phyloP scores from a whole-genome alignment of 2,888 invertebrate genomes.

The Diaphora mendica region DNA sequence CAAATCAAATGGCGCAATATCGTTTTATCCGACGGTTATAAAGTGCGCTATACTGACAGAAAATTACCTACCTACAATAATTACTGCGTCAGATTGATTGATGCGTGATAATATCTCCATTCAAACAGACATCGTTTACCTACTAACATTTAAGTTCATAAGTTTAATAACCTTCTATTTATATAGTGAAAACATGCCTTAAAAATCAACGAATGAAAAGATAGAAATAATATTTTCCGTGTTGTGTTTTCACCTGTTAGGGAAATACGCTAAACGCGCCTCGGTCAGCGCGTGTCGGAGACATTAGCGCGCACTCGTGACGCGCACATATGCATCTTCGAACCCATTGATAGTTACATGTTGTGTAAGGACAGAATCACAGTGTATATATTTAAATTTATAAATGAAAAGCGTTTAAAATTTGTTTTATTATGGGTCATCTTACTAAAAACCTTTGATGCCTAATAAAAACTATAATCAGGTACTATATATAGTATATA shows the following conservation, averaged over 20 bases:
- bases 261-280: slow-evolving; percentile 47
- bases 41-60: background rate
- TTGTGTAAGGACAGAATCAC: slow-evolving; percentile 29
- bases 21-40: background rate
- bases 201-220: background rate
- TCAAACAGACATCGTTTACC: background rate
- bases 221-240: slow-evolving; percentile 2
- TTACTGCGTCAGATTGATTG: slow-evolving; percentile 16
- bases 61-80: slow-evolving; percentile 11
- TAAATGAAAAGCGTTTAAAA: background rate
- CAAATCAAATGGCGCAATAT: background rate
- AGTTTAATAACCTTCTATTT: background rate
- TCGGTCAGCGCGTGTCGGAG: slow-evolving; percentile 61
- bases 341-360: slow-evolving; percentile 39
- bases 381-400: background rate
- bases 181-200: background rate
- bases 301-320: slow-evolving; percentile 51
- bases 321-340: slow-evolving; percentile 43
- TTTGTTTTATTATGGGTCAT: background rate
- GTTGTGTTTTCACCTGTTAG: slow-evolving; percentile 36
- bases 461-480: no score
- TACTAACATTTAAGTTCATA: background rate
- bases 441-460: background rate
- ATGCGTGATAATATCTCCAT: slow-evolving; percentile 13
- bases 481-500: no score